A percentile compares a stretch with the other conserved stretches of the same genome.
These are phyloP conservation scores for Dicyrtomina minuta DNA, from an alignment of 2,888 invertebrate genomes.

Conservation along the genomic window DNA sequence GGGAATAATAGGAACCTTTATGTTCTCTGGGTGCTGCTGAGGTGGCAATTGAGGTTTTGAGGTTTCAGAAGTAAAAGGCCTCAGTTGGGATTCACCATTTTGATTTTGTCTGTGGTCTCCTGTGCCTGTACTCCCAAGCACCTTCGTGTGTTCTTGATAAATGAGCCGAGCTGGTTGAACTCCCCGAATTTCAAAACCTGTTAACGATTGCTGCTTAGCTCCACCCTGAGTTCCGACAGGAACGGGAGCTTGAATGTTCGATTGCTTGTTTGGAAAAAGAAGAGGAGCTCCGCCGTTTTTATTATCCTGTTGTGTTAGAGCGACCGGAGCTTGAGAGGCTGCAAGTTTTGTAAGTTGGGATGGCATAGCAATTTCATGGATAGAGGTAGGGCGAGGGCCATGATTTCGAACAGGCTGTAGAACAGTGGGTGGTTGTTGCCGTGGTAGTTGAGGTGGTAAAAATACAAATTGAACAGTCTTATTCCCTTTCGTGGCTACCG, in stretches of 20 bases:
- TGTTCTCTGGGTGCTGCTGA: constrained; percentile 22
- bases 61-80: background rate
- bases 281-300: background rate
- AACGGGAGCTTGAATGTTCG: constrained; percentile 26
- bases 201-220: constrained; percentile 18
- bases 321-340: constrained; percentile 14
- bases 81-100: constrained; percentile 6
- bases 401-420: constrained; percentile 7
- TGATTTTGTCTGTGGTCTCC: background rate
- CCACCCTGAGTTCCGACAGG: constrained; percentile 39
- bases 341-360: background rate
- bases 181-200: constrained; percentile 37
- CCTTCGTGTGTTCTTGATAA: constrained; percentile 49
- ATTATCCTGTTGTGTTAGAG: background rate
- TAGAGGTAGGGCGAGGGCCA: constrained; percentile 2
- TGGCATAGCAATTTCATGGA: background rate
- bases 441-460: background rate
- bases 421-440: constrained; percentile 10
- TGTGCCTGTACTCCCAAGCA: background rate
- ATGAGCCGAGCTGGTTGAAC: constrained; percentile 48
- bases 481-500: background rate
- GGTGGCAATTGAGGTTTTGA: constrained; percentile 6
- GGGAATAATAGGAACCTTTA: constrained; percentile 32
- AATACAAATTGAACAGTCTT: background rate
- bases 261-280: background rate